Percentiles rank a stretch among this genome's conserved stretches.
Conservation (phyloP, 2,888 invertebrate species). For the Xiphydria camelus region DNA sequence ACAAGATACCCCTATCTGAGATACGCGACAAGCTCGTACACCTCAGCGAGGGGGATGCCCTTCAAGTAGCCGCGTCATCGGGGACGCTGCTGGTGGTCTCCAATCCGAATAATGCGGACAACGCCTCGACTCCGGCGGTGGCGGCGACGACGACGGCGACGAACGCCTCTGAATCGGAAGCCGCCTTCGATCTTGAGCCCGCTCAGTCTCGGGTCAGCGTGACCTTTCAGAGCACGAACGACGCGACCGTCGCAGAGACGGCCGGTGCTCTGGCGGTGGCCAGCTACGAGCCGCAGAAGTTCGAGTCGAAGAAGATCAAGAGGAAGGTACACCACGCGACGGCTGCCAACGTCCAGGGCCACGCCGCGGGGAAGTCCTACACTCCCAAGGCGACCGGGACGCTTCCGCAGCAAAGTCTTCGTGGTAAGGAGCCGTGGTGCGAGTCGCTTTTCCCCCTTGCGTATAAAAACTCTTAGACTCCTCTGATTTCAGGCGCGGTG, state of each 20-base stretch:
- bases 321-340: slow-evolving; percentile 8
- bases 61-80: not conserved
- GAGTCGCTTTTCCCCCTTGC: too few species aligned
- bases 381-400: too few species aligned
- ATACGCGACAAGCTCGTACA: not conserved
- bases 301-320: slow-evolving; percentile 23
- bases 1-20: not conserved
- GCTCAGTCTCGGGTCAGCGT: too few species aligned
- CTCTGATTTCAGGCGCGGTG: too few species aligned
- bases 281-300: slow-evolving; percentile 43
- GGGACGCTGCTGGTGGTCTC: not conserved
- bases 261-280: slow-evolving; percentile 29
- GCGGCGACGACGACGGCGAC: not conserved
- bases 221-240: too few species aligned
- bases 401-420: too few species aligned
- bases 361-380: too few species aligned
- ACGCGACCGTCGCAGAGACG: too few species aligned
- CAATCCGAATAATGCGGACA: not conserved
- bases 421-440: too few species aligned
- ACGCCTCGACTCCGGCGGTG: not conserved
- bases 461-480: too few species aligned
- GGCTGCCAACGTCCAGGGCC: not conserved
- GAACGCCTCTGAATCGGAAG: too few species aligned
- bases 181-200: too few species aligned
- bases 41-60: not conserved